Conservation (phyloP, 2,888 invertebrate genomes). For the Plusia festucae region DNA sequence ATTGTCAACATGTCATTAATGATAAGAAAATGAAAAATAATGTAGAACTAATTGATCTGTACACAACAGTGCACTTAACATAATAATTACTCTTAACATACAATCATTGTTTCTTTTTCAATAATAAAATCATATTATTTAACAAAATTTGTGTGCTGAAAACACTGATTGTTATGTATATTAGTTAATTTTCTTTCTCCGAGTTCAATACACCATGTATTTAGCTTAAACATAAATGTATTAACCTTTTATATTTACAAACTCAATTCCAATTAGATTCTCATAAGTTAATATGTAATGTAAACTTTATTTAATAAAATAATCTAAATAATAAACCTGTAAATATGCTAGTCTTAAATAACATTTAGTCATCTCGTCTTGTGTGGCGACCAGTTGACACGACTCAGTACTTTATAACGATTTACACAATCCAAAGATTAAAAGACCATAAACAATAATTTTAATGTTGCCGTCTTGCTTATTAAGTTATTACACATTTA, state of each 20-base stretch:
- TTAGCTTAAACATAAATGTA: neutral
- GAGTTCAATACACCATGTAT: neutral
- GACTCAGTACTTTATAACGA: too few species aligned
- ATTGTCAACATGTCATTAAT: conserved; percentile 3
- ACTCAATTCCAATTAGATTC: neutral
- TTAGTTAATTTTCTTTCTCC: neutral
- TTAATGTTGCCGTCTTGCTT: neutral
- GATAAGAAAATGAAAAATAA: neutral
- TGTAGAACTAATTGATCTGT: neutral
- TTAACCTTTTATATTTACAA: neutral
- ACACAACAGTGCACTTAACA: neutral
- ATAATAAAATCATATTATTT: neutral
- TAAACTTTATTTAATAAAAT: neutral
- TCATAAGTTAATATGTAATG: neutral
- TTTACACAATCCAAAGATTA: too few species aligned
- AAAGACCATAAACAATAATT: neutral
- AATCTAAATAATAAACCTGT: too few species aligned
- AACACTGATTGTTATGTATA: conserved; percentile 4
- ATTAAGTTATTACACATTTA: neutral
- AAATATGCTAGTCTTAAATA: too few species aligned
- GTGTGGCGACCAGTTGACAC: too few species aligned
- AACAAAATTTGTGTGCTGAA: neutral
- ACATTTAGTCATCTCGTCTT: too few species aligned
- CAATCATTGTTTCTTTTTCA: conserved; percentile 1
- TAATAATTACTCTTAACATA: neutral